Conservation (phyloP, 2,113 vertebrate species). For the Charina bottae region DNA sequence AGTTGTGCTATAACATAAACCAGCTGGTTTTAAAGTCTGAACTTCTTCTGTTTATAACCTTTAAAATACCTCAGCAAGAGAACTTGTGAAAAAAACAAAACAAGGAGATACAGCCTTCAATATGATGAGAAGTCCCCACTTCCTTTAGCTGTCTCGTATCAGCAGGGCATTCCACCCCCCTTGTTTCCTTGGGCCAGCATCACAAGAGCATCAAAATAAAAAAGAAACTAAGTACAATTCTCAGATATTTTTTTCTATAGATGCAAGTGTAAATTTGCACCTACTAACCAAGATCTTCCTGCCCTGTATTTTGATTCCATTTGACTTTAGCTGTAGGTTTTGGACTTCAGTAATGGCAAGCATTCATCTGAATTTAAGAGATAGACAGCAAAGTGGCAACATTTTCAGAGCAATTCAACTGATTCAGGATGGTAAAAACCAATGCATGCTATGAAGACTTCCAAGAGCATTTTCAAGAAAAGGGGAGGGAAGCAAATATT, state of each 20-base stretch:
- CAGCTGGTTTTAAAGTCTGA: slow-evolving; percentile 27
- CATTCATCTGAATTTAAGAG: neutral
- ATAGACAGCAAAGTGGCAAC: neutral
- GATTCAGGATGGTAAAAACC: neutral
- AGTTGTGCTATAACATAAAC: neutral
- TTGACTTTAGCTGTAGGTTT: neutral
- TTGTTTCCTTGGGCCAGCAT: neutral
- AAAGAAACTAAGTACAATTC: slow-evolving; percentile 19
- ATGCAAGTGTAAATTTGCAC: neutral
- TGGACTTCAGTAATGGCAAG: neutral
- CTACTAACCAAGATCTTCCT: neutral
- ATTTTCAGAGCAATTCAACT: neutral
- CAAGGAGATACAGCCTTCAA: slow-evolving; percentile 21
- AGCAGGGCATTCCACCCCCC: slow-evolving; percentile 14
- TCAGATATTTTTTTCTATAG: slow-evolving; percentile 16
- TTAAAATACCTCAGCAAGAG: slow-evolving; percentile 46
- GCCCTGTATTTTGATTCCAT: neutral
- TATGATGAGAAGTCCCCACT: neutral
- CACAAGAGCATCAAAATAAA: slow-evolving; percentile 18
- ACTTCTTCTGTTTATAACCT: slow-evolving; percentile 51
- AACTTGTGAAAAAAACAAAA: slow-evolving; percentile 41
- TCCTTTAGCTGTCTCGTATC: slow-evolving; percentile 21
- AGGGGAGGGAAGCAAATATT: neutral
- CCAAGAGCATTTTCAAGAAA: neutral
- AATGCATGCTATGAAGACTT: neutral